These are phyloP conservation scores for Caenorhabditis zanzibari DNA, from an alignment of 2,888 invertebrate genomes.

Conservation along the genomic window DNA sequence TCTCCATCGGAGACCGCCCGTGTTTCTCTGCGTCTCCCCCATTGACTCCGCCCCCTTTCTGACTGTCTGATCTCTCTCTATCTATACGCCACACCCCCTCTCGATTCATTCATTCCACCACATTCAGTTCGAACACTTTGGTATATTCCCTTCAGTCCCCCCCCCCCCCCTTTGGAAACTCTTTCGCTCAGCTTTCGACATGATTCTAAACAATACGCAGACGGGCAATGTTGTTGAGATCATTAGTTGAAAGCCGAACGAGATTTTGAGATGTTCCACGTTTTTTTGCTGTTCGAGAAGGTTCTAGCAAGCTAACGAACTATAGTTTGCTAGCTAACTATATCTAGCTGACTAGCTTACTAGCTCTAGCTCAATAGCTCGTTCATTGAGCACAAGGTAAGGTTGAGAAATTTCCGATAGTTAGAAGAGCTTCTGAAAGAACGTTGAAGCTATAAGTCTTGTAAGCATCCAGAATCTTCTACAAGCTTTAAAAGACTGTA, in stretches of 20 bases:
- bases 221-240: conserved; percentile 57
- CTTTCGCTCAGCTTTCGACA: conserved; percentile 64
- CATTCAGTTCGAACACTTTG: conserved; percentile 3
- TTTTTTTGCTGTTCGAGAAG: not conserved
- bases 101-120: not conserved
- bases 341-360: too few species aligned
- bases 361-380: too few species aligned
- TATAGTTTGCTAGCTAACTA: too few species aligned
- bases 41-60: conserved; percentile 9
- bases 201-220: conserved; percentile 59
- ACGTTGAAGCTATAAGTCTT: too few species aligned
- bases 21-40: conserved; percentile 13
- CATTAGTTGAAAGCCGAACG: conserved; percentile 64
- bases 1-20: conserved; percentile 11
- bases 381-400: too few species aligned
- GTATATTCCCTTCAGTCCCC: not conserved
- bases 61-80: not conserved
- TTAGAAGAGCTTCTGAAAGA: too few species aligned
- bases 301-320: too few species aligned
- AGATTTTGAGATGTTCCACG: conserved; percentile 45
- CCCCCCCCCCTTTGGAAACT: conserved; percentile 29
- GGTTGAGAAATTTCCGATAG: too few species aligned
- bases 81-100: not conserved
- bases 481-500: too few species aligned
- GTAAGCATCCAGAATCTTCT: too few species aligned